Evolutionary conservation across 2,888 invertebrate genomes (phyloP).

Genomic region (Spisula solida): DNA sequence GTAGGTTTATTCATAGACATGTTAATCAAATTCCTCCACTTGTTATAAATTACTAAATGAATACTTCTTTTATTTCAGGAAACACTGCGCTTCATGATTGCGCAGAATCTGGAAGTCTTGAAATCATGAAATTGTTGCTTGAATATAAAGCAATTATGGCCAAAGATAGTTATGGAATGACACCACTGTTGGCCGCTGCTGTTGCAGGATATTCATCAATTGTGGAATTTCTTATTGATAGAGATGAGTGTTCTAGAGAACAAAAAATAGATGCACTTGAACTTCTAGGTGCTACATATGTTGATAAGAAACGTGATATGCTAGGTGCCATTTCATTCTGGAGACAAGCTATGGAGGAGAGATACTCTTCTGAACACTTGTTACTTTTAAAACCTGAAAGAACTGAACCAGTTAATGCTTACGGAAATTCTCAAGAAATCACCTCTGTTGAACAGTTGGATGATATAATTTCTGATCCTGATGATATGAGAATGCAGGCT

Average conservation of each 20-base stretch:
- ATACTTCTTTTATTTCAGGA: conserved; percentile 84
- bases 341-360: conserved; percentile 96
- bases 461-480: conserved; percentile 96
- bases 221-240: conserved; percentile 94
- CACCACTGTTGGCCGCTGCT: conserved; percentile 95
- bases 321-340: conserved; percentile 94
- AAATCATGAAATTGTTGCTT: conserved; percentile 96
- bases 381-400: conserved; percentile 92
- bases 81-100: conserved; percentile 99
- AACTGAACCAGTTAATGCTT: conserved; percentile 93
- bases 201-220: conserved; percentile 97
- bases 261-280: conserved; percentile 95
- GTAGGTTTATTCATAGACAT: too few relatives aligned
- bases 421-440: conserved; percentile 95
- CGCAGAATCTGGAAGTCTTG: conserved; percentile 97
- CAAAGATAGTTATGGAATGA: conserved; percentile 98
- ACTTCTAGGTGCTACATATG: conserved; percentile 96
- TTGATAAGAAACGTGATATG: conserved; percentile 98
- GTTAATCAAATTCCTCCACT: too few relatives aligned
- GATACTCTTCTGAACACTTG: conserved; percentile 70
- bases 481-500: conserved; percentile 97
- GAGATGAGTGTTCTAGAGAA: conserved; percentile 90
- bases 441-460: conserved; percentile 93
- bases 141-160: conserved; percentile 96
- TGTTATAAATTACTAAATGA: neutral